Percentiles rank a stretch among this genome's conserved stretches.
These are phyloP conservation scores for Myotis davidii DNA, from an alignment of 2,113 vertebrate genomes.

Conservation along the genomic window DNA sequence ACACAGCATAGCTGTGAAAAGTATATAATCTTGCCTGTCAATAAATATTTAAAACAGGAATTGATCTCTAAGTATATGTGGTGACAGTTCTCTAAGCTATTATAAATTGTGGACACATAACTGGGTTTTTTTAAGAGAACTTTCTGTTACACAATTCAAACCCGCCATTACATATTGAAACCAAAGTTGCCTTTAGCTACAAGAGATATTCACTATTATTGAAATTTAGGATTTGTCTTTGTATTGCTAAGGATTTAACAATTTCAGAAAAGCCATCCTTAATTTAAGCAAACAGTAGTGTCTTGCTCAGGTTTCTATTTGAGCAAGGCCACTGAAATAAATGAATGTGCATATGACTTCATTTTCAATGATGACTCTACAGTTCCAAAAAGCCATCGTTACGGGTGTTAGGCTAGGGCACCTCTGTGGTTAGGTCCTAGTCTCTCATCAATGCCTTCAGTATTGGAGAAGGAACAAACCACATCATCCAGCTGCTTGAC, in stretches of 20 bases:
- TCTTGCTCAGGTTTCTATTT: not conserved
- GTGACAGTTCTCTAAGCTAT: not conserved
- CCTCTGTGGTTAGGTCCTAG: not conserved
- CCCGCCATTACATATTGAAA: not conserved
- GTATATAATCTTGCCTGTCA: not conserved
- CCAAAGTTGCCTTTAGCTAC: not conserved
- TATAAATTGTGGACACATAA: not conserved
- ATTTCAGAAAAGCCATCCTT: not conserved
- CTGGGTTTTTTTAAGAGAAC: not conserved
- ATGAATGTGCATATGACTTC: not conserved
- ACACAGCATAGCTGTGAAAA: not conserved
- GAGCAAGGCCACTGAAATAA: not conserved
- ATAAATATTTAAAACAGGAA: not conserved
- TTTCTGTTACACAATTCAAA: not conserved
- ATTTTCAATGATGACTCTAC: not conserved
- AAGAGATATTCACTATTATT: not conserved
- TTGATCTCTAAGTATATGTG: not conserved
- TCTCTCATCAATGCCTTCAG: not conserved
- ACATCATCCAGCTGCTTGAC: not conserved
- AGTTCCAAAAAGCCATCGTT: not conserved
- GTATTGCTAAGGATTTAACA: not conserved
- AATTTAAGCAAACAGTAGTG: not conserved
- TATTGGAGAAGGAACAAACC: not conserved
- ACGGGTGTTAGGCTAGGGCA: fast-evolving
- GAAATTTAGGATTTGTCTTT: not conserved